Evolutionary conservation across 2,888 invertebrate genomes (phyloP).

Genomic region (Troglohyphantes excavatus): DNA sequence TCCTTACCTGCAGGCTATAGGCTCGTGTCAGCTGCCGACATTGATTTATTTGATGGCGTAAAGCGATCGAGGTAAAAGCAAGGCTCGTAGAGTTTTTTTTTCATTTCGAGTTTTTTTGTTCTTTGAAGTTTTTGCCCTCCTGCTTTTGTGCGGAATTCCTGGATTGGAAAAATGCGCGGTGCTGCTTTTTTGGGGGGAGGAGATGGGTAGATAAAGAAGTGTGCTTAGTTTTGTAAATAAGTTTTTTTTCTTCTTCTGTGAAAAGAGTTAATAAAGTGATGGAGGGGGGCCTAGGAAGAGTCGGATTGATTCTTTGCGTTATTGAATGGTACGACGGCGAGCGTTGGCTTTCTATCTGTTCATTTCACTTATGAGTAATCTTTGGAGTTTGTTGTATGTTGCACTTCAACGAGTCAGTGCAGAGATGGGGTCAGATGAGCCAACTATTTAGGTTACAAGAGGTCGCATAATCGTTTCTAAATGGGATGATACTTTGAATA

Average conservation of each 20-base stretch:
- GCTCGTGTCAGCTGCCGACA: conserved; percentile 74
- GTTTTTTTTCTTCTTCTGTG: neutral
- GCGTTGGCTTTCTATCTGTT: too few relatives aligned
- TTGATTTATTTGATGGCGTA: conserved; percentile 75
- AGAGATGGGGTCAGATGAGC: too few relatives aligned
- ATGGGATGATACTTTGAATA: too few relatives aligned
- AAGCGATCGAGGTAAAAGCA: conserved; percentile 11
- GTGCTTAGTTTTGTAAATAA: neutral
- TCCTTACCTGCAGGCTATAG: conserved; percentile 76
- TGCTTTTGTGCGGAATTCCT: conserved; percentile 48
- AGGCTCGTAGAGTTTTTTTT: neutral
- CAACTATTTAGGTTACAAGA: too few relatives aligned
- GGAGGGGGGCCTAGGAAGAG: too few relatives aligned
- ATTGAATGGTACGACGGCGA: too few relatives aligned
- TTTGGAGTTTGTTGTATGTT: too few relatives aligned
- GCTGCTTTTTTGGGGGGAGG: conserved; percentile 1
- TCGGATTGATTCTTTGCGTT: too few relatives aligned
- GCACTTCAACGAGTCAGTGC: too few relatives aligned
- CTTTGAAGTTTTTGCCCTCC: conserved; percentile 30
- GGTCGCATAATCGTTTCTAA: too few relatives aligned
- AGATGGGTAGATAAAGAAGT: neutral
- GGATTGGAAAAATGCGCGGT: conserved; percentile 32
- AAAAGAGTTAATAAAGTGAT: neutral
- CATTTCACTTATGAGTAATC: too few relatives aligned
- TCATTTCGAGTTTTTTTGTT: neutral